These are phyloP conservation scores for Hedya salicella DNA, from an alignment of 2,888 invertebrate genomes.

Conservation along the genomic window DNA sequence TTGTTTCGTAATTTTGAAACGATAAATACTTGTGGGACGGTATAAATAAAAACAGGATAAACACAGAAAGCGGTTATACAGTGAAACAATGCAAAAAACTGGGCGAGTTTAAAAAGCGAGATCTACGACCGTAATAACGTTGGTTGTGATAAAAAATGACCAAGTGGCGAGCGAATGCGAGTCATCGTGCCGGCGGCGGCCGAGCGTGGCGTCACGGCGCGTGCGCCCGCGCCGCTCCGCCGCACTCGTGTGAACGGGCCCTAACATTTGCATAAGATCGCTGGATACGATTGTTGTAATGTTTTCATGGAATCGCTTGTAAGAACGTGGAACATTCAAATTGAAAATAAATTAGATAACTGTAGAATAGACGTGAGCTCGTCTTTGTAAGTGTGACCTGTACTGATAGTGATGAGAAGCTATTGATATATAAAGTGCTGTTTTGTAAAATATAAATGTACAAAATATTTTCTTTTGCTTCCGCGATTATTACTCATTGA, in stretches of 20 bases:
- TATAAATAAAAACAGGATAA: conserved; percentile 9
- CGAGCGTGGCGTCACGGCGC: conserved; percentile 49
- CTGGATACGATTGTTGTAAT: conserved; percentile 20
- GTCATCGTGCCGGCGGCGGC: conserved; percentile 71
- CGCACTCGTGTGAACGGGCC: conserved; percentile 71
- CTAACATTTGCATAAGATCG: conserved; percentile 70
- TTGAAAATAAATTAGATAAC: conserved; percentile 2
- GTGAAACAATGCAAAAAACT: conserved; percentile 37
- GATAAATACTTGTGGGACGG: neutral
- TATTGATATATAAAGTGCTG: no score
- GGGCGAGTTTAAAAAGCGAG: conserved; percentile 75
- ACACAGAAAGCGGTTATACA: conserved; percentile 25
- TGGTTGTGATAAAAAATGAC: conserved; percentile 60
- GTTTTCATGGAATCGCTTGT: conserved; percentile 29
- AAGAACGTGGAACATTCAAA: conserved; percentile 10
- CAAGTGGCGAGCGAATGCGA: conserved; percentile 72
- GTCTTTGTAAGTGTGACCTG: no score
- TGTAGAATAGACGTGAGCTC: neutral
- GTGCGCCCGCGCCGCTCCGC: conserved; percentile 59
- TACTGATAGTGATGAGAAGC: no score
- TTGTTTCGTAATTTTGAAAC: conserved; percentile 5
- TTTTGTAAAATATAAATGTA: no score
- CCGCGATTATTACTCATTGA: no score
- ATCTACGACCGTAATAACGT: conserved; percentile 60
- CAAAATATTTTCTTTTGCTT: no score